Conservation (phyloP, 2,797 vertebrate species). For the Linurgus olivaceus region DNA sequence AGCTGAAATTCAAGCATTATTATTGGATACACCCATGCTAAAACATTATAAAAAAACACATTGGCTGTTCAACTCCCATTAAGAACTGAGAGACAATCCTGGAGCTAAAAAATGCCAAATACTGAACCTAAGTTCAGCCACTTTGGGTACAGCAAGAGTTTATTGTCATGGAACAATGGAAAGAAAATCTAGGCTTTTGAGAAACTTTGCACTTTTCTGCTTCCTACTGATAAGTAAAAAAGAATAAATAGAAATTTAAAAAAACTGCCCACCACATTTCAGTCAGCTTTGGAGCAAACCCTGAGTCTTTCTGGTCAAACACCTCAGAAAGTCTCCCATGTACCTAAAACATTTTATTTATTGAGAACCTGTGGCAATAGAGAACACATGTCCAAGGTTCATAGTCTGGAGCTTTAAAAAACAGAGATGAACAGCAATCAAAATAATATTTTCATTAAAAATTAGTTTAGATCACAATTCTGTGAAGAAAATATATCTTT, state of each 20-base stretch:
- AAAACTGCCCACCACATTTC: background rate
- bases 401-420: background rate
- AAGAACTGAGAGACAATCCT: background rate
- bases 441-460: background rate
- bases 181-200: background rate
- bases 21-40: background rate
- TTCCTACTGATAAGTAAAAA: background rate
- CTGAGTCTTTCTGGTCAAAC: background rate
- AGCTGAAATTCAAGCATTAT: background rate
- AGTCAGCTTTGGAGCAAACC: background rate
- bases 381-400: background rate
- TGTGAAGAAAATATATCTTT: background rate
- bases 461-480: background rate
- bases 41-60: background rate
- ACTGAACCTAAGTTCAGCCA: background rate
- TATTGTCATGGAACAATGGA: background rate
- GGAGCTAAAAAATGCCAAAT: background rate
- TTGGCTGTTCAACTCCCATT: background rate
- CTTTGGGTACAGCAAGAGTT: background rate
- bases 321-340: background rate
- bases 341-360: background rate
- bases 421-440: background rate
- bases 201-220: background rate
- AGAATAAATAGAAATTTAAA: background rate
- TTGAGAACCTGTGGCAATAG: background rate